Evolutionary conservation across 2,113 vertebrate species (phyloP).

Genomic region (Pseudonaja textilis): DNA sequence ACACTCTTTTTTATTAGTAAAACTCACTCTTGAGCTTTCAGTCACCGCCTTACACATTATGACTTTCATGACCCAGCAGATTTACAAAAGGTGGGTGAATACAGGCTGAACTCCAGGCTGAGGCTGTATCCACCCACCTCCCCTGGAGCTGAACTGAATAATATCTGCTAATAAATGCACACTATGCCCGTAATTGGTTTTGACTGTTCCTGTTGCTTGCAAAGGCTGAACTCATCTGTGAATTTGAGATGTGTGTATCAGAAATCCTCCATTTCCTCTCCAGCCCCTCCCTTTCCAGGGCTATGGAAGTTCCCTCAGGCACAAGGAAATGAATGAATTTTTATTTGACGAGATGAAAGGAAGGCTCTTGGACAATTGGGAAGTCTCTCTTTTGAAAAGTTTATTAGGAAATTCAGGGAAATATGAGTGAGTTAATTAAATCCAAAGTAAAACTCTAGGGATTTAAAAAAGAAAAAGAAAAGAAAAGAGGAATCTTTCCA

Average conservation of each 20-base stretch:
- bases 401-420: slow-evolving; percentile 33
- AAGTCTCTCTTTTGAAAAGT: slow-evolving; percentile 19
- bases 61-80: neutral
- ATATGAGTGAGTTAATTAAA: neutral
- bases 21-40: neutral
- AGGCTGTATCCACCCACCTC: neutral
- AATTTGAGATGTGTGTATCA: neutral
- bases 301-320: neutral
- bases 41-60: neutral
- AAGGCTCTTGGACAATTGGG: neutral
- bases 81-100: too few relatives aligned
- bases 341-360: slow-evolving; percentile 31
- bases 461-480: slow-evolving; percentile 8
- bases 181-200: neutral
- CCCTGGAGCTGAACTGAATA: neutral
- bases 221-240: neutral
- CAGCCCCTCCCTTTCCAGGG: neutral
- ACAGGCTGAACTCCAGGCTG: too few relatives aligned
- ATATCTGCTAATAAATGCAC: neutral
- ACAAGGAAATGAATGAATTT: slow-evolving; percentile 13
- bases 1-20: too few relatives aligned
- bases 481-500: neutral
- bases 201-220: neutral
- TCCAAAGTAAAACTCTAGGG: neutral
- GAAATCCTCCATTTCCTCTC: neutral